A percentile compares a stretch with the other conserved stretches of the same genome.
Evolutionary conservation across 1,140 invertebrate species (phyloP).

Genomic region (Magallana gigas): DNA sequence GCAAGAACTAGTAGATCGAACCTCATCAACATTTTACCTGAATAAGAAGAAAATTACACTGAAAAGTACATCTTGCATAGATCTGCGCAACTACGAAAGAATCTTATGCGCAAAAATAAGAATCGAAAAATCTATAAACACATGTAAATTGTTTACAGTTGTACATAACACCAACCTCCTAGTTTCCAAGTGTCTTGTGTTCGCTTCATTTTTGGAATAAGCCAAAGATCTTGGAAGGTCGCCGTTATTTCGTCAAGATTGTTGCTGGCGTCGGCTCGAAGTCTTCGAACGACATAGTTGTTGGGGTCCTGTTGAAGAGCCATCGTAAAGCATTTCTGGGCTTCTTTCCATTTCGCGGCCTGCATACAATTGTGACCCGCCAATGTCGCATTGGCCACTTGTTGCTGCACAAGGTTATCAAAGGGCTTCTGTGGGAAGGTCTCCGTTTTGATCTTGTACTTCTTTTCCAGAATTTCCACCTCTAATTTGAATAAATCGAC

Average conservation of each 20-base stretch:
- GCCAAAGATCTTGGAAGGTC: conserved; percentile 67
- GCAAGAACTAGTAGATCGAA: conserved; percentile 72
- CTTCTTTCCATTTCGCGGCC: conserved; percentile 55
- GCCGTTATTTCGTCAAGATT: conserved; percentile 59
- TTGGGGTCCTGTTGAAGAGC: conserved; percentile 65
- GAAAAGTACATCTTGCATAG: neutral
- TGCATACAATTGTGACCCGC: conserved; percentile 57
- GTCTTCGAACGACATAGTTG: conserved; percentile 65
- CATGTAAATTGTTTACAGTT: neutral
- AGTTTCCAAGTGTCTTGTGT: conserved; percentile 72
- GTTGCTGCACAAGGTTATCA: conserved; percentile 48
- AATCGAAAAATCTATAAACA: neutral
- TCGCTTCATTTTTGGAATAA: conserved; percentile 70
- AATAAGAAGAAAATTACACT: neutral
- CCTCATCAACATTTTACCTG: conserved; percentile 69
- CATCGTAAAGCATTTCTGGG: conserved; percentile 60
- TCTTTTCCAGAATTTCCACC: conserved; percentile 70
- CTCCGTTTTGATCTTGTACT: conserved; percentile 66
- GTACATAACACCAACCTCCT: conserved; percentile 65
- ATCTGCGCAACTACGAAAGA: neutral
- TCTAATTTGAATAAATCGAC: conserved; percentile 68
- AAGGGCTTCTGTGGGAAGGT: conserved; percentile 6
- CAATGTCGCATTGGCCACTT: conserved; percentile 59
- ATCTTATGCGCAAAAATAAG: neutral
- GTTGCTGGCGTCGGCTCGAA: conserved; percentile 66